phyloP scores from a whole-genome alignment of 1,140 invertebrate species.

The Drosophila dunni region DNA sequence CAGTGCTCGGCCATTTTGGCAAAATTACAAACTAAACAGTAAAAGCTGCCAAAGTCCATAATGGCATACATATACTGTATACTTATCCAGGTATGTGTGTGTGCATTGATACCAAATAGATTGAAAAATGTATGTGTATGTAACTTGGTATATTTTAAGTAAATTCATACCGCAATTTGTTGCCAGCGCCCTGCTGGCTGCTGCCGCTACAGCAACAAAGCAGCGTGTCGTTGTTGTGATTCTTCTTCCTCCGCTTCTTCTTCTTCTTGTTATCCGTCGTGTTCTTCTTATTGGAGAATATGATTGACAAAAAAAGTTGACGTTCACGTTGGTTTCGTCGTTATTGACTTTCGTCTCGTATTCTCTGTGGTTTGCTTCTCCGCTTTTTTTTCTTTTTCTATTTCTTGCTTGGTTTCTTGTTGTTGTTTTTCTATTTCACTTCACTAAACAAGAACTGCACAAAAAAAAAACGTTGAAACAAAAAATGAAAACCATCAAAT shows the following conservation, averaged over 20 bases:
- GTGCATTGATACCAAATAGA: not conserved
- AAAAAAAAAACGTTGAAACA: constrained; percentile 17
- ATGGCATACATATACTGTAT: not conserved
- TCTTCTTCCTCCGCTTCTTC: constrained; percentile 2
- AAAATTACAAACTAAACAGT: constrained; percentile 51
- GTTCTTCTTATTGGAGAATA: constrained; percentile 3
- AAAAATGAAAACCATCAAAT: constrained; percentile 21
- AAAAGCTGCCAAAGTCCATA: constrained; percentile 28
- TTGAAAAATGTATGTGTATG: not conserved
- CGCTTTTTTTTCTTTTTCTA: constrained; percentile 15
- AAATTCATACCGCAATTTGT: constrained; percentile 66
- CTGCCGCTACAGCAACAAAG: constrained; percentile 38
- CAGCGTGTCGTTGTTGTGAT: constrained; percentile 37
- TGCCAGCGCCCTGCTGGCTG: constrained; percentile 69
- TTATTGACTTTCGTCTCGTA: constrained; percentile 8
- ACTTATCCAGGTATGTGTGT: not conserved
- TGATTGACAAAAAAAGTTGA: constrained; percentile 28
- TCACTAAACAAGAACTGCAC: constrained; percentile 26
- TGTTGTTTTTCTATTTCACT: constrained; percentile 17
- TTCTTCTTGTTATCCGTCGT: constrained; percentile 2
- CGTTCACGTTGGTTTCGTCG: constrained; percentile 11
- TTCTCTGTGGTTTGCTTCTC: constrained; percentile 16
- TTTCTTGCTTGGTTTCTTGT: not conserved
- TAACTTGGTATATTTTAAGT: not conserved
- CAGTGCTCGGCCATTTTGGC: constrained; percentile 49